These are phyloP conservation scores for Hestina assimilis DNA, from an alignment of 1,140 invertebrate species.

Conservation along the genomic window DNA sequence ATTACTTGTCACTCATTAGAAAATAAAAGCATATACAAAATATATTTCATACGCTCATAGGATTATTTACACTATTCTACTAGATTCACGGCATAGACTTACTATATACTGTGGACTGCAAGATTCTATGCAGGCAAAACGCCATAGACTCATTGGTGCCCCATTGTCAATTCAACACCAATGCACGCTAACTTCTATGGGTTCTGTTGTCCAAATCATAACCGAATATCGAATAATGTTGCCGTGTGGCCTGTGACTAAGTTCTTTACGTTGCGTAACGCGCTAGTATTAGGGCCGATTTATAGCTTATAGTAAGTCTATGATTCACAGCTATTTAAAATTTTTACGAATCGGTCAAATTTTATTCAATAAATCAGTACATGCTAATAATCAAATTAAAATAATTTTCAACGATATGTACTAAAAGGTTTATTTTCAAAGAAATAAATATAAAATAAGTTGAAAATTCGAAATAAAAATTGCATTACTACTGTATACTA, in stretches of 20 bases:
- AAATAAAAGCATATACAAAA: conserved; percentile 1
- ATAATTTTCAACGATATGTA: neutral
- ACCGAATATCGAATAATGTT: too few relatives aligned
- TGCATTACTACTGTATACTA: neutral
- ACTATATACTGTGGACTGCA: too few relatives aligned
- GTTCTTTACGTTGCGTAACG: too few relatives aligned
- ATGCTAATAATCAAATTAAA: neutral
- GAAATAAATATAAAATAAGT: neutral
- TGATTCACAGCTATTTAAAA: neutral
- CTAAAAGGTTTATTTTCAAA: neutral
- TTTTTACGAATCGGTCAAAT: neutral
- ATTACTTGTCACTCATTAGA: neutral
- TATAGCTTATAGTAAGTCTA: too few relatives aligned
- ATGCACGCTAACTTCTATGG: too few relatives aligned
- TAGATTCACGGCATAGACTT: too few relatives aligned
- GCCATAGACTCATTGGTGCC: too few relatives aligned
- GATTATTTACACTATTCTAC: neutral
- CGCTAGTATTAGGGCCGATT: too few relatives aligned
- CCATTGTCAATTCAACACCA: too few relatives aligned
- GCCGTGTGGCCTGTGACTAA: too few relatives aligned
- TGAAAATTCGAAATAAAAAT: neutral
- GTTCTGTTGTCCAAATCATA: too few relatives aligned
- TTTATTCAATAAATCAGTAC: neutral
- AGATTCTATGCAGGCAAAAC: too few relatives aligned
- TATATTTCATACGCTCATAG: conserved; percentile 4